Conservation (phyloP, 2,888 invertebrate species). For the Nephrotoma guestfalica region DNA sequence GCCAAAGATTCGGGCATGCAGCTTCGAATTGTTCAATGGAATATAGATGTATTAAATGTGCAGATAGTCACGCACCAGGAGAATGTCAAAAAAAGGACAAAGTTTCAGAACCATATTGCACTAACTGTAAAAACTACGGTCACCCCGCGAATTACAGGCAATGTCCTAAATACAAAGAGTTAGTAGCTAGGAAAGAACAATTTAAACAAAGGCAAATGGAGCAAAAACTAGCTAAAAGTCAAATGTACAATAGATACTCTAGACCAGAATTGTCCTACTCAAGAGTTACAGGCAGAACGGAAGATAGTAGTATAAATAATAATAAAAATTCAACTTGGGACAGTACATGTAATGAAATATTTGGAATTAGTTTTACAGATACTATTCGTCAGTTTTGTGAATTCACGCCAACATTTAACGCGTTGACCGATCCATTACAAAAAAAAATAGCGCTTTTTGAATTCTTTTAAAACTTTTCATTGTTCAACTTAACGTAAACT, state of each 20-base stretch:
- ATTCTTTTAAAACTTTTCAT: background rate
- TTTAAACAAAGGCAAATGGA: background rate
- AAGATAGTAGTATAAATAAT: background rate
- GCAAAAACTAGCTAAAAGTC: background rate
- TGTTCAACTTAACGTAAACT: background rate
- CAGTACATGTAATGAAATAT: background rate
- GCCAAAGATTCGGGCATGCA: background rate
- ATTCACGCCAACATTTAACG: background rate
- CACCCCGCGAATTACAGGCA: background rate
- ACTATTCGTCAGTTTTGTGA: background rate
- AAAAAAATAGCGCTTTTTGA: background rate
- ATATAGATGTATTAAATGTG: background rate
- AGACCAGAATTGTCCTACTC: background rate
- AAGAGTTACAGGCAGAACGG: background rate
- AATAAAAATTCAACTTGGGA: background rate
- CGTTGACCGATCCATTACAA: background rate
- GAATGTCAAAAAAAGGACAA: background rate
- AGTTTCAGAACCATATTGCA: background rate
- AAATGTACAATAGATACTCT: background rate
- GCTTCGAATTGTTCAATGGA: background rate
- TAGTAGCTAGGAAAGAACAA: background rate
- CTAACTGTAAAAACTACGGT: background rate
- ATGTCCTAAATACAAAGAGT: background rate
- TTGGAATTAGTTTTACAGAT: background rate
- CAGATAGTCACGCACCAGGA: background rate